Percentiles rank a stretch among this genome's conserved stretches.
phyloP scores from a whole-genome alignment of 2,888 invertebrate species.

The Acleris emargana region DNA sequence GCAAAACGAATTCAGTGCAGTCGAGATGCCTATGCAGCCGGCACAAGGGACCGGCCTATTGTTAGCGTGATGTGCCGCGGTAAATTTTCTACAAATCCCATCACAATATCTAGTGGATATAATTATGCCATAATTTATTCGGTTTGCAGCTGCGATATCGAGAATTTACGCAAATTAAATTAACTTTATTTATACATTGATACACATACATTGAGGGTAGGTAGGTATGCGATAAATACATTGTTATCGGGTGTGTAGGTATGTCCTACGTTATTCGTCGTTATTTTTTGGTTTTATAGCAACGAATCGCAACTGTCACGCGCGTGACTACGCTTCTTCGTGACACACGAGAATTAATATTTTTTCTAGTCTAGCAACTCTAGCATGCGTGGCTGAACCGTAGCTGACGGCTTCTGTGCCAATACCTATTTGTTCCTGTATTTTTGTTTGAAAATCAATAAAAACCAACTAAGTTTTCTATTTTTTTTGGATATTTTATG shows the following conservation, averaged over 20 bases:
- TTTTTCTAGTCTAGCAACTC: constrained; percentile 46
- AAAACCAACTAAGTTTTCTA: too few relatives aligned
- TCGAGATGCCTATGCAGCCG: constrained; percentile 53
- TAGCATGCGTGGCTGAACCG: constrained; percentile 39
- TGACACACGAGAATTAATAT: constrained; percentile 51
- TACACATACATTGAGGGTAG: too few relatives aligned
- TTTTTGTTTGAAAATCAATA: background rate
- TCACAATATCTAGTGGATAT: constrained; percentile 47
- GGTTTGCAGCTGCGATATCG: constrained; percentile 50
- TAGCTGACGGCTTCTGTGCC: constrained; percentile 44
- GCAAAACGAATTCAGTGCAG: constrained; percentile 63
- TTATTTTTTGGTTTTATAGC: constrained; percentile 41
- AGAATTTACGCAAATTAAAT: constrained; percentile 39
- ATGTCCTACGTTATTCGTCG: background rate
- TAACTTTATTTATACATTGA: background rate
- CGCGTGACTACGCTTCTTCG: constrained; percentile 49
- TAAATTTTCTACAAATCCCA: constrained; percentile 62
- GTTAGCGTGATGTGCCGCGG: constrained; percentile 74
- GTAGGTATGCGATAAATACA: background rate
- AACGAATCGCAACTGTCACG: constrained; percentile 45
- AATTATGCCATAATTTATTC: constrained; percentile 69
- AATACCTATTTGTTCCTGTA: constrained; percentile 41
- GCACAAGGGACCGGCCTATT: constrained; percentile 65
- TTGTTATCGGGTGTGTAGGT: background rate
- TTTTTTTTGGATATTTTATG: too few relatives aligned